Conservation (phyloP, 2,113 vertebrate genomes). For the Rhadina sibilatrix region DNA sequence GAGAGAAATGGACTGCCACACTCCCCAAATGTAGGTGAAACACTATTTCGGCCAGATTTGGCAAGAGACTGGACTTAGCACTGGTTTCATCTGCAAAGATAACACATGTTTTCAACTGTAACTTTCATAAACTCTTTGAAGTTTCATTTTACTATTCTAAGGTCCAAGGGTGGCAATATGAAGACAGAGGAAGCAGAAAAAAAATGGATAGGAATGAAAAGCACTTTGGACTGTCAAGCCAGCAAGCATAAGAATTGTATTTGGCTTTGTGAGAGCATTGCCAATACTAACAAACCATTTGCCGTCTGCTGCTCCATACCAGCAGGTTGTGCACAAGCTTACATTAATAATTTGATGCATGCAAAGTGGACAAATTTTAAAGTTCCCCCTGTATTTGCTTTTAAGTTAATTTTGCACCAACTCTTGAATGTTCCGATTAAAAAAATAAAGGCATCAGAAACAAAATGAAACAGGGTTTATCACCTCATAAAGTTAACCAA, state of each 20-base stretch:
- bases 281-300: background rate
- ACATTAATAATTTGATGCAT: background rate
- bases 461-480: background rate
- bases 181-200: background rate
- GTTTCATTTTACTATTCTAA: background rate
- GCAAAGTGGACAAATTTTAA: background rate
- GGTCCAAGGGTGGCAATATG: background rate
- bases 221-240: background rate
- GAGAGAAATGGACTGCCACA: background rate
- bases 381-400: background rate
- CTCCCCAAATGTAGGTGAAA: background rate
- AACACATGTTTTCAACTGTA: fast-evolving
- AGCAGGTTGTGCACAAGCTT: background rate
- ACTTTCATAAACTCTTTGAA: background rate
- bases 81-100: background rate
- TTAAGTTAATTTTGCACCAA: background rate
- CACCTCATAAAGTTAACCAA: background rate
- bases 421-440: background rate
- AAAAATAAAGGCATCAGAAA: background rate
- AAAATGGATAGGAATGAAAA: background rate
- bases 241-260: background rate
- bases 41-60: background rate
- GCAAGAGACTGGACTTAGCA: background rate
- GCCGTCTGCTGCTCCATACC: background rate
- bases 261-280: background rate